phyloP scores from a whole-genome alignment of 2,888 invertebrate genomes.

The Globia sparganii region DNA sequence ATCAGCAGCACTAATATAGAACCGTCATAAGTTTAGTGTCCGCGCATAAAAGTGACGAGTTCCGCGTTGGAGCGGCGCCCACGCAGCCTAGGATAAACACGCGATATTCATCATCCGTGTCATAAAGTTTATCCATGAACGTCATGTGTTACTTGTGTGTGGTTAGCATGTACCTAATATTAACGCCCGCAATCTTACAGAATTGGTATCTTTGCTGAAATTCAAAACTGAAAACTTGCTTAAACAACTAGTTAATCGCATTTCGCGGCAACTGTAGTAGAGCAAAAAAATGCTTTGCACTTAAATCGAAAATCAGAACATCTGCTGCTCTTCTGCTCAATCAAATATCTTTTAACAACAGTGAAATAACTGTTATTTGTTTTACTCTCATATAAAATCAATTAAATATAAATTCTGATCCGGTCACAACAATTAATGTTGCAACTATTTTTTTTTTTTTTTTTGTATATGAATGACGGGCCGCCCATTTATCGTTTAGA shows the following conservation, averaged over 20 bases:
- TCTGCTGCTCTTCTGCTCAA: not conserved
- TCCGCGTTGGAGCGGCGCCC: conserved; percentile 73
- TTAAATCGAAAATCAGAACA: not conserved
- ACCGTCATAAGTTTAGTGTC: conserved; percentile 53
- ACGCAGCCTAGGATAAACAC: conserved; percentile 45
- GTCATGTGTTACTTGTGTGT: conserved; percentile 12
- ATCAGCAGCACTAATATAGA: conserved; percentile 41
- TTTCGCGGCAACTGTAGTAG: not conserved
- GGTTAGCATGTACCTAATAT: not conserved
- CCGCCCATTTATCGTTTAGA: not conserved
- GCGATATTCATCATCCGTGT: conserved; percentile 48
- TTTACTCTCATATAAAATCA: not conserved
- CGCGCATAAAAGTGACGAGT: conserved; percentile 49
- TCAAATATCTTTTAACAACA: not conserved
- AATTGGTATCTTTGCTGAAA: not conserved
- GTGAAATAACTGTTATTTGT: not conserved
- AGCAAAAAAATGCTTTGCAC: not conserved
- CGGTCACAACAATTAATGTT: not conserved
- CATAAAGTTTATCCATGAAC: conserved; percentile 54
- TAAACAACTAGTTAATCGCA: not conserved
- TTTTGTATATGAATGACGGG: conserved; percentile 1
- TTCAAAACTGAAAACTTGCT: not conserved
- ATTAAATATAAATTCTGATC: not conserved
- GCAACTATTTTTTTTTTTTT: conserved; percentile 22
- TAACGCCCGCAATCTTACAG: not conserved